phyloP scores from a whole-genome alignment of 64 coral and sea anemone genomes.

The Montipora cactus region DNA sequence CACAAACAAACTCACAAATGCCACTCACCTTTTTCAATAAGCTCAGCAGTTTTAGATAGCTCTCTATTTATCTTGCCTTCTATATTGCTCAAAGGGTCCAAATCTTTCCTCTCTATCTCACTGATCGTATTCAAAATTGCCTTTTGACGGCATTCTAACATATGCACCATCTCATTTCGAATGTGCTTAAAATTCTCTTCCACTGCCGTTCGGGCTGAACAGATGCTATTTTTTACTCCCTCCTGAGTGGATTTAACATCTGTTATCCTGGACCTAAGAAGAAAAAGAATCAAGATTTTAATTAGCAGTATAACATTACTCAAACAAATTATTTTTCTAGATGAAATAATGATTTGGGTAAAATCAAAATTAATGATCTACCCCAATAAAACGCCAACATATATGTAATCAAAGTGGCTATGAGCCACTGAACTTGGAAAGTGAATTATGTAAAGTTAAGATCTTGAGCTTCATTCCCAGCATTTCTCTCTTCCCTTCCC shows the following conservation, averaged over 20 bases:
- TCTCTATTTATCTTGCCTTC: constrained; percentile 93
- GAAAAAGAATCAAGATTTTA: neutral
- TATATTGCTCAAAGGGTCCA: constrained; percentile 84
- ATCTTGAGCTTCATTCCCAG: too few relatives aligned
- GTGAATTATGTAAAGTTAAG: too few relatives aligned
- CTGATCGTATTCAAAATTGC: constrained; percentile 80
- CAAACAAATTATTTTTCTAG: neutral
- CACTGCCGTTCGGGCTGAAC: constrained; percentile 74
- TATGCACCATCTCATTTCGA: constrained; percentile 66
- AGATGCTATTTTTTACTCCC: constrained; percentile 79
- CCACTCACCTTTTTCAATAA: constrained; percentile 76
- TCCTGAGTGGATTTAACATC: constrained; percentile 81
- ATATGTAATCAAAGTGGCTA: too few relatives aligned
- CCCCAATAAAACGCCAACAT: too few relatives aligned
- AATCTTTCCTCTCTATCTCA: constrained; percentile 90
- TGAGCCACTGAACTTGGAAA: too few relatives aligned
- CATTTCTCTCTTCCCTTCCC: too few relatives aligned
- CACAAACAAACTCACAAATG: neutral
- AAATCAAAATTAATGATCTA: too few relatives aligned
- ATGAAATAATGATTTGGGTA: neutral
- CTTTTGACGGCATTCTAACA: constrained; percentile 52
- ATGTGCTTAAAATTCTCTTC: constrained; percentile 75
- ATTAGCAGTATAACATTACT: too few relatives aligned
- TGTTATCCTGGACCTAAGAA: constrained; percentile 69
- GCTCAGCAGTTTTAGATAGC: constrained; percentile 64